These are phyloP conservation scores for Cheilosia soror DNA, from an alignment of 2,888 invertebrate species.

Conservation along the genomic window DNA sequence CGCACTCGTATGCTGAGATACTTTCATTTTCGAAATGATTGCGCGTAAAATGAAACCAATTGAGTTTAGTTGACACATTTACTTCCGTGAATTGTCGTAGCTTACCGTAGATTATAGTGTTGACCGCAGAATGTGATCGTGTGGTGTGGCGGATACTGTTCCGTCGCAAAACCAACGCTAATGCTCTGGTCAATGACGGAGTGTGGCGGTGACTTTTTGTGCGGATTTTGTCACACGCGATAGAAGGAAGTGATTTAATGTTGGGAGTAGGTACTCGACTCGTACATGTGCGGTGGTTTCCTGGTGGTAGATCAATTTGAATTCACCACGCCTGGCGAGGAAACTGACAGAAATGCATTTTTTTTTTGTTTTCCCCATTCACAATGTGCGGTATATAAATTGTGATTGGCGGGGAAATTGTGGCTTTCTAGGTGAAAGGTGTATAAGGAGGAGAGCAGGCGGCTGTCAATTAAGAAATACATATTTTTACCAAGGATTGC, in stretches of 20 bases:
- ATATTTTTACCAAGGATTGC: too few species aligned
- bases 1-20: conserved; percentile 17
- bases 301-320: conserved; percentile 44
- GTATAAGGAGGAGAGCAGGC: neutral
- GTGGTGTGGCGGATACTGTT: conserved; percentile 58
- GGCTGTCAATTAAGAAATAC: neutral
- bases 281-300: conserved; percentile 35
- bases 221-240: conserved; percentile 44
- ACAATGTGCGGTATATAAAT: neutral
- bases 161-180: conserved; percentile 37
- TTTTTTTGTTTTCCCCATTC: neutral
- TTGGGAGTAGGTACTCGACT: neutral
- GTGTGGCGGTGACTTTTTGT: conserved; percentile 26
- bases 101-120: conserved; percentile 20
- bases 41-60: conserved; percentile 50
- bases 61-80: conserved; percentile 47
- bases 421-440: conserved; percentile 1
- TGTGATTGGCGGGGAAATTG: conserved; percentile 17
- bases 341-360: conserved; percentile 1
- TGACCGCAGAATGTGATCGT: conserved; percentile 69
- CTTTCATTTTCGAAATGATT: conserved; percentile 63
- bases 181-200: conserved; percentile 55
- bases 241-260: conserved; percentile 62
- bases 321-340: conserved; percentile 51
- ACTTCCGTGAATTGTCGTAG: conserved; percentile 58